Percentiles rank a stretch among this genome's conserved stretches.
Conservation (phyloP, 2,888 invertebrate species). For the Cheilosia urbana region DNA sequence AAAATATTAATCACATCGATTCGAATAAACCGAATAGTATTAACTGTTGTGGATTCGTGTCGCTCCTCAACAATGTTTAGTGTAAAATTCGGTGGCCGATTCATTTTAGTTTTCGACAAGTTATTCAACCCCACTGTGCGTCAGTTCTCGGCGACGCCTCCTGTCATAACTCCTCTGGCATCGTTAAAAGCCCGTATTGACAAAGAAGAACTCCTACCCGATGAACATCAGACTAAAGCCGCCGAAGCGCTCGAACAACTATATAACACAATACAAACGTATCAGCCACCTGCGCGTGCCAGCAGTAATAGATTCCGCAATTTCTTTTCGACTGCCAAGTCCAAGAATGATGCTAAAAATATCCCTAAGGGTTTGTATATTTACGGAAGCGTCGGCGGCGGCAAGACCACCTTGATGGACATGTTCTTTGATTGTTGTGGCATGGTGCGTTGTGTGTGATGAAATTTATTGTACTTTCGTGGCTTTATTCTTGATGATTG, state of each 20-base stretch:
- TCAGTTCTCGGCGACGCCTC: neutral
- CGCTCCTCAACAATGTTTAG: constrained; percentile 42
- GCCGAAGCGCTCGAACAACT: constrained; percentile 88
- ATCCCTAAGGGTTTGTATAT: constrained; percentile 93
- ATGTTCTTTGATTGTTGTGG: constrained; percentile 93
- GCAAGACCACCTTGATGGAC: constrained; percentile 99
- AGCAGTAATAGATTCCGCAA: constrained; percentile 76
- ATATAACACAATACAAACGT: constrained; percentile 85
- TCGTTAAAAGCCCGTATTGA: constrained; percentile 86
- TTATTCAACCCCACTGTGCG: constrained; percentile 27
- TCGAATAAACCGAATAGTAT: neutral
- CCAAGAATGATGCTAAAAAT: constrained; percentile 78
- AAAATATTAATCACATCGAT: neutral
- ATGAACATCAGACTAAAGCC: constrained; percentile 90
- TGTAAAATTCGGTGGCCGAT: constrained; percentile 36
- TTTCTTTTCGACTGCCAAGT: constrained; percentile 76
- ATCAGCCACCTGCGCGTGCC: constrained; percentile 76
- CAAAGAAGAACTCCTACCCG: constrained; percentile 86
- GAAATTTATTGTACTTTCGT: neutral
- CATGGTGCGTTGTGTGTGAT: constrained; percentile 80
- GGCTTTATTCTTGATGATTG: neutral
- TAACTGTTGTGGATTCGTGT: neutral
- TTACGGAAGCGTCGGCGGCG: constrained; percentile 96
- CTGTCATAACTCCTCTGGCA: constrained; percentile 83
- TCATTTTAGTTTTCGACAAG: constrained; percentile 41